phyloP scores from a whole-genome alignment of 1,140 invertebrate genomes.

The Olivierus martensii region DNA sequence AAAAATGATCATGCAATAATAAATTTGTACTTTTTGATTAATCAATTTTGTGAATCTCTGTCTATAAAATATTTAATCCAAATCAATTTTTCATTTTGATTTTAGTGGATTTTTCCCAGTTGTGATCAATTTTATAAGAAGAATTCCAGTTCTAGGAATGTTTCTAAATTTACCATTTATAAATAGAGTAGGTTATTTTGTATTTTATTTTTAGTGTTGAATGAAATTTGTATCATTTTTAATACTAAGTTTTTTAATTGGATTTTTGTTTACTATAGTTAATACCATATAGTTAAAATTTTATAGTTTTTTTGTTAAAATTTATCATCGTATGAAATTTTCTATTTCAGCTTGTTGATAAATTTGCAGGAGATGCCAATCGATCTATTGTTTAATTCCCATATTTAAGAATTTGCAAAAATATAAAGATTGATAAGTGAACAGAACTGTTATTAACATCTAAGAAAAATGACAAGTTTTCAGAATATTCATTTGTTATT shows the following conservation, averaged over 20 bases:
- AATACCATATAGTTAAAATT: too few species aligned
- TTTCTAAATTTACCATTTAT: constrained; percentile 45
- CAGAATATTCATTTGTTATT: too few species aligned
- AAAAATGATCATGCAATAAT: too few species aligned
- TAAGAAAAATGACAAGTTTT: too few species aligned
- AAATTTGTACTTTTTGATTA: too few species aligned
- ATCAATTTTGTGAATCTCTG: too few species aligned
- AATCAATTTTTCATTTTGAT: constrained; percentile 21
- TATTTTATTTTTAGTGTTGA: neutral
- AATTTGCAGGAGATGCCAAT: constrained; percentile 17
- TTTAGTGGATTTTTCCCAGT: constrained; percentile 50
- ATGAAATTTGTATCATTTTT: neutral
- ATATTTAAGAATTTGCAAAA: neutral
- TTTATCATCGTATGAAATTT: neutral
- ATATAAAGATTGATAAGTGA: too few species aligned
- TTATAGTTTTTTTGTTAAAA: too few species aligned
- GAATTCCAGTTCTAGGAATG: constrained; percentile 45
- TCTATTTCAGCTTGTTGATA: constrained; percentile 8
- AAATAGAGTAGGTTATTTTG: constrained; percentile 34
- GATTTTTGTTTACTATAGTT: too few species aligned
- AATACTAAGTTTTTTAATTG: too few species aligned
- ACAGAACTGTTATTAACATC: too few species aligned
- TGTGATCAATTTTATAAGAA: constrained; percentile 45
- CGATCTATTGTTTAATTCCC: constrained; percentile 18
- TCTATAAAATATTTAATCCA: too few species aligned